phyloP scores from a whole-genome alignment of 1,140 invertebrate species.

The Apis dorsata region DNA sequence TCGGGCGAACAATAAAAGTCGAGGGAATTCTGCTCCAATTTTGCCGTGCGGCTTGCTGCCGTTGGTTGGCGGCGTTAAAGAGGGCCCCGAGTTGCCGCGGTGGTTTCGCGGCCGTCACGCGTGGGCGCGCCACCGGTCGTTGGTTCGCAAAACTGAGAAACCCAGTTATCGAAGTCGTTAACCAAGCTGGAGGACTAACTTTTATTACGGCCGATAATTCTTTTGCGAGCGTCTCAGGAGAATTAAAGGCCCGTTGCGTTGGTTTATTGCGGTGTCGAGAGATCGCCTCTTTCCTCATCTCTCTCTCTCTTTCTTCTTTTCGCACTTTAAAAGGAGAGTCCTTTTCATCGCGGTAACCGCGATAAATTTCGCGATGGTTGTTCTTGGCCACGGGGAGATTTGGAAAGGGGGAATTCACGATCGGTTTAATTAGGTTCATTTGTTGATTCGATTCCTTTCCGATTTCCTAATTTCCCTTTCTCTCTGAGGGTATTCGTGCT shows the following conservation, averaged over 20 bases:
- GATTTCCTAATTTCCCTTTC: background rate
- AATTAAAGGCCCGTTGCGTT: constrained; percentile 39
- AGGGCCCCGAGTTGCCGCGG: background rate
- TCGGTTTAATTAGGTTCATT: constrained; percentile 26
- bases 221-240: constrained; percentile 30
- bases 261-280: constrained; percentile 31
- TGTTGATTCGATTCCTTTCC: constrained; percentile 17
- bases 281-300: background rate
- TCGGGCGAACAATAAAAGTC: constrained; percentile 7
- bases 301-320: background rate
- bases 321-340: background rate
- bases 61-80: background rate
- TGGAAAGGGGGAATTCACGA: constrained; percentile 7
- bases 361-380: constrained; percentile 14
- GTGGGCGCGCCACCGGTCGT: constrained; percentile 11
- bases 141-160: constrained; percentile 31
- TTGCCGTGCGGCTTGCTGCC: too few relatives aligned
- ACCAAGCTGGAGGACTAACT: constrained; percentile 37
- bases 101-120: background rate
- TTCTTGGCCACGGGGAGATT: constrained; percentile 7
- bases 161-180: constrained; percentile 55
- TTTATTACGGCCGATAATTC: constrained; percentile 57
- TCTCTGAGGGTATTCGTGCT: too few relatives aligned
- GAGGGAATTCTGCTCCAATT: background rate
- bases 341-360: background rate